phyloP scores from a whole-genome alignment of 2,888 invertebrate species.

The Catocala sponsa region DNA sequence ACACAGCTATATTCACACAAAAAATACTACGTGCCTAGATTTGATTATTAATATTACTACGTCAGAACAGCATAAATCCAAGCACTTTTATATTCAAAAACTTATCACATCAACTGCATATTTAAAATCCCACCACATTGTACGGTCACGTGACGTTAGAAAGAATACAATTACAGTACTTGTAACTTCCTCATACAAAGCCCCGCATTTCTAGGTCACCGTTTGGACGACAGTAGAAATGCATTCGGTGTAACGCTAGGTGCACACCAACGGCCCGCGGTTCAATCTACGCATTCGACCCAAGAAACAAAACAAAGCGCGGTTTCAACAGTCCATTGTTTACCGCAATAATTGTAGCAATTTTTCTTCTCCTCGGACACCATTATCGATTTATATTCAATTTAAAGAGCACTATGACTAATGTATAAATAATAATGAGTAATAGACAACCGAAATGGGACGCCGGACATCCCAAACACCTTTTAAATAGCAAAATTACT shows the following conservation, averaged over 20 bases:
- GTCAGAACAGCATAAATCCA: neutral
- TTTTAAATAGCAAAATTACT: constrained; percentile 40
- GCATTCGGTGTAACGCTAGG: constrained; percentile 44
- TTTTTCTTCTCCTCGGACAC: neutral
- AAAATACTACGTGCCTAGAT: neutral
- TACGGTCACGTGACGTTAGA: constrained; percentile 24
- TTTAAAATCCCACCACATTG: constrained; percentile 19
- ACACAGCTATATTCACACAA: neutral
- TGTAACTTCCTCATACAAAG: constrained; percentile 46
- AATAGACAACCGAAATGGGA: constrained; percentile 38
- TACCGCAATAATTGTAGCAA: constrained; percentile 19
- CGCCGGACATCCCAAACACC: constrained; percentile 49
- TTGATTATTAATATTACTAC: neutral
- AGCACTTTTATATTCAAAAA: constrained; percentile 1
- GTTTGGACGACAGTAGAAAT: constrained; percentile 49
- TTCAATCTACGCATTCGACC: constrained; percentile 6
- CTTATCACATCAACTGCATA: constrained; percentile 6
- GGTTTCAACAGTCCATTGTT: constrained; percentile 12
- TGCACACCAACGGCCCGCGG: constrained; percentile 29
- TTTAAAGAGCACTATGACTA: constrained; percentile 23
- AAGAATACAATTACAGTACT: constrained; percentile 41
- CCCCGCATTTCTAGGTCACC: constrained; percentile 47
- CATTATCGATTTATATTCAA: constrained; percentile 9
- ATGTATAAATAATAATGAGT: constrained; percentile 40
- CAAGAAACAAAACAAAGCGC: constrained; percentile 7